Evolutionary conservation across 2,113 vertebrate genomes (phyloP), one percentile per base, ranked within the genome.

Genomic region (Triplophysa dalaica): DNA sequence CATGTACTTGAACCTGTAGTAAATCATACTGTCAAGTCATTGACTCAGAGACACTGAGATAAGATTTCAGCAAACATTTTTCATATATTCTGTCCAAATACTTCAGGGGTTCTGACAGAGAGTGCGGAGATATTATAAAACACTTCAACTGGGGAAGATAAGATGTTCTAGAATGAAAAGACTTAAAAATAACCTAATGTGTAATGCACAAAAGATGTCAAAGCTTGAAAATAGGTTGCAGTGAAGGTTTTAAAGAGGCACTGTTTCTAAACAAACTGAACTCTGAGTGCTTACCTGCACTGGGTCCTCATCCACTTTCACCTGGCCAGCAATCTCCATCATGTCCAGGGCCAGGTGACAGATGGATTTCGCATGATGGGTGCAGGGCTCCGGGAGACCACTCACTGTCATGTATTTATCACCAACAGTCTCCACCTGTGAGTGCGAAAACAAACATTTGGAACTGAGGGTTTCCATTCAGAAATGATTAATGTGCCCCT

Each of bases 331-430:
- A 16, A 99, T 99, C 91, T 99, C 97, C 96, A 99, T 93, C 98
- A 99, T 99, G 84, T 99, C 98, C 75, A 99, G 89, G 60, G 97
- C 97, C 78, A 99, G 91, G 86, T 98, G 96, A 85, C 98, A 97
- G 85, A 99, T 97, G 9, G 98, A 99, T 81, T 96, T 94, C 80
- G 98, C 98, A 21, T 99, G 98, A 86, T 99, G 98, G 66, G 94
- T 94, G 84, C 98, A 99, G 0, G 96, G 97, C 86, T 99, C 98
- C 10, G 98, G 98, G 8, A 99, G 93, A 60, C 98, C 98, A 64
- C 98, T 99, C 85, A 99, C 98, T 0, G 97, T 99, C 98, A 99
- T 99, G 67, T 99, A 99, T 81, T 99, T 99, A 87, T 99, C 98
- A 6, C 98, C 98, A 50, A 99, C 97, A 0, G 98, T 99, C 90